phyloP scores from a whole-genome alignment of 2,113 vertebrate species.

The Nansenia antarctica region DNA sequence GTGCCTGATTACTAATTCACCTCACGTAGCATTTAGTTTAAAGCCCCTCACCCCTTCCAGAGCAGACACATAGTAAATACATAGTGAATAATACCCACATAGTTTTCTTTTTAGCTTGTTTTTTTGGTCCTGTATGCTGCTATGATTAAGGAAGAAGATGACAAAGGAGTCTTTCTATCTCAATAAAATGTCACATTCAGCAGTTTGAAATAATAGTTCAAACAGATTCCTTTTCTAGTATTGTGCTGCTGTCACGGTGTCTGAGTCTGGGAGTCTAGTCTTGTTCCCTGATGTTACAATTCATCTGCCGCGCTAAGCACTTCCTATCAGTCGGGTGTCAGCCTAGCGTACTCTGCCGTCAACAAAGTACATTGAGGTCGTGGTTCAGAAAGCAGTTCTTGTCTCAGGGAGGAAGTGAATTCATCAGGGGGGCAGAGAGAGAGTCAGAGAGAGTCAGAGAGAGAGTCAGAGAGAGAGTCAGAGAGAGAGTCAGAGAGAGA shows the following conservation, averaged over 20 bases:
- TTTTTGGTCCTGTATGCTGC: slow-evolving; percentile 9
- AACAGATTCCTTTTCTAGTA: background rate
- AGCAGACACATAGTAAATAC: too few species aligned
- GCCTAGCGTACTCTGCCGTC: too few species aligned
- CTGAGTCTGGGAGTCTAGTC: background rate
- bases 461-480: background rate
- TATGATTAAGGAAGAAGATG: slow-evolving; percentile 15
- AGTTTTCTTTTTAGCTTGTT: too few species aligned
- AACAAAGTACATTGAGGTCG: background rate
- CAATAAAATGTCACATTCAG: background rate
- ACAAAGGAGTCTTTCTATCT: background rate
- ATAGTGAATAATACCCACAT: too few species aligned
- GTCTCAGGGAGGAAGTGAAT: background rate
- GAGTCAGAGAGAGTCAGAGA: background rate
- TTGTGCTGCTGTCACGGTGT: background rate
- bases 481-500: background rate
- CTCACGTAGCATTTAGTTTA: slow-evolving; percentile 14
- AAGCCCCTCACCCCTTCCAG: background rate
- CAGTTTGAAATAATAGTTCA: background rate
- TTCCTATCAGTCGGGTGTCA: too few species aligned
- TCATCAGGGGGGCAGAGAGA: background rate
- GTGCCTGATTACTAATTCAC: slow-evolving; percentile 20
- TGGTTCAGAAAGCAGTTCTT: background rate
- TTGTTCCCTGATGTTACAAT: background rate
- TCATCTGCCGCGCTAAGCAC: background rate